These are phyloP conservation scores for Cynodonichthys magdalenae DNA, from an alignment of 2,797 vertebrate genomes.

Conservation along the genomic window DNA sequence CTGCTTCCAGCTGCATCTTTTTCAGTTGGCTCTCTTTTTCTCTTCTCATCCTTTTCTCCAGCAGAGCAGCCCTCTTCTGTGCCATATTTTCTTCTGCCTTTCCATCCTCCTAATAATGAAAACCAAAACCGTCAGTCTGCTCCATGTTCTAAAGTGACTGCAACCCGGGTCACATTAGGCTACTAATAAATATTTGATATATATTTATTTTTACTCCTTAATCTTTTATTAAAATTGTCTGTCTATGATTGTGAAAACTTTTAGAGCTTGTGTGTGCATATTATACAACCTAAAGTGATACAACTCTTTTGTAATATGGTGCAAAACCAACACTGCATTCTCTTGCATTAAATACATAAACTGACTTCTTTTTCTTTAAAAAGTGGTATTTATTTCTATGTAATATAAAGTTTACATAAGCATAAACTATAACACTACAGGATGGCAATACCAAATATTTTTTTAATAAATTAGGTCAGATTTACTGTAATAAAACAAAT, in stretches of 20 bases:
- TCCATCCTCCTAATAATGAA: slow-evolving; percentile 89
- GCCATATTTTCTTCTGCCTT: slow-evolving; percentile 96
- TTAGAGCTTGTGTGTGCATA: not conserved
- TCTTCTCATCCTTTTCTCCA: slow-evolving; percentile 94
- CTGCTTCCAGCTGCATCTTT: slow-evolving; percentile 92
- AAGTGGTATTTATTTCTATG: no score
- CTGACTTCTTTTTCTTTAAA: no score
- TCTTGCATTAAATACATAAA: no score
- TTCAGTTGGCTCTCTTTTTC: slow-evolving; percentile 92
- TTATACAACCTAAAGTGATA: no score
- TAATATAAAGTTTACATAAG: not conserved
- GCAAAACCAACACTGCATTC: not conserved
- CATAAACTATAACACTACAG: not conserved
- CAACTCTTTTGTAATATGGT: no score
- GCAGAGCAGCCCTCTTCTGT: slow-evolving; percentile 90
- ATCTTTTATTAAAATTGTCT: not conserved
- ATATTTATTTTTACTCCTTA: no score
- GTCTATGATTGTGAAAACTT: not conserved
- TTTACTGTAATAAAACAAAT: not conserved
- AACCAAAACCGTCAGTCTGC: slow-evolving; percentile 11
- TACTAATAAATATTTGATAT: not conserved
- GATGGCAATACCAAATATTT: not conserved
- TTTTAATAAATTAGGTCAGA: not conserved
- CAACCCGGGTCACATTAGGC: not conserved
- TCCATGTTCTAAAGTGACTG: not conserved